phyloP scores from a whole-genome alignment of 2,888 invertebrate species.

The Ligdia adustata region DNA sequence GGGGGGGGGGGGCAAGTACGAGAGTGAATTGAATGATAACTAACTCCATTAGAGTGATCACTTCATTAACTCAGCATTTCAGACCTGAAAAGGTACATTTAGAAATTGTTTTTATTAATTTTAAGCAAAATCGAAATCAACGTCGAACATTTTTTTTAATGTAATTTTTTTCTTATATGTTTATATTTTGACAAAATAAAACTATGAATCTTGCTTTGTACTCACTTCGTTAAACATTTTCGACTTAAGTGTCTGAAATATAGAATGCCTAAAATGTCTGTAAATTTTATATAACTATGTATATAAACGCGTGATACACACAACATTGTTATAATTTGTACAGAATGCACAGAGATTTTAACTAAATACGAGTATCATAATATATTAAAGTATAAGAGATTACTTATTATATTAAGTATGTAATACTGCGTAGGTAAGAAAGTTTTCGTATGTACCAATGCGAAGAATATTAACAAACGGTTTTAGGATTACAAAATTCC shows the following conservation, averaged over 20 bases:
- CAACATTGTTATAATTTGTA: slow-evolving; percentile 18
- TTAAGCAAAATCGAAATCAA: slow-evolving; percentile 46
- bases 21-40: slow-evolving; percentile 11
- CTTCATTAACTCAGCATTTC: slow-evolving; percentile 27
- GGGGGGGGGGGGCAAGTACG: background rate
- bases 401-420: too few species aligned
- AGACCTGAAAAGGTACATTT: slow-evolving; percentile 23
- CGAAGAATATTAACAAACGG: too few species aligned
- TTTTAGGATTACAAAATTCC: too few species aligned
- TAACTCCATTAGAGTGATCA: background rate
- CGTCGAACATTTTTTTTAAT: slow-evolving; percentile 46
- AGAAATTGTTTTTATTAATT: slow-evolving; percentile 41
- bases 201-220: slow-evolving; percentile 25
- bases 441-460: too few species aligned
- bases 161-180: slow-evolving; percentile 42
- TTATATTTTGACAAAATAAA: slow-evolving; percentile 30
- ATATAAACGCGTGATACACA: background rate
- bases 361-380: background rate
- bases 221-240: too few species aligned
- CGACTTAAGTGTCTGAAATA: too few species aligned
- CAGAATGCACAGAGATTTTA: slow-evolving; percentile 17
- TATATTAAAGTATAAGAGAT: background rate
- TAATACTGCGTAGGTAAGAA: too few species aligned
- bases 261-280: slow-evolving; percentile 5
- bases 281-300: too few species aligned